Percentiles rank a stretch among this genome's conserved stretches.
phyloP scores from a whole-genome alignment of 2,888 invertebrate genomes.

The Trissolcus brochymenae region DNA sequence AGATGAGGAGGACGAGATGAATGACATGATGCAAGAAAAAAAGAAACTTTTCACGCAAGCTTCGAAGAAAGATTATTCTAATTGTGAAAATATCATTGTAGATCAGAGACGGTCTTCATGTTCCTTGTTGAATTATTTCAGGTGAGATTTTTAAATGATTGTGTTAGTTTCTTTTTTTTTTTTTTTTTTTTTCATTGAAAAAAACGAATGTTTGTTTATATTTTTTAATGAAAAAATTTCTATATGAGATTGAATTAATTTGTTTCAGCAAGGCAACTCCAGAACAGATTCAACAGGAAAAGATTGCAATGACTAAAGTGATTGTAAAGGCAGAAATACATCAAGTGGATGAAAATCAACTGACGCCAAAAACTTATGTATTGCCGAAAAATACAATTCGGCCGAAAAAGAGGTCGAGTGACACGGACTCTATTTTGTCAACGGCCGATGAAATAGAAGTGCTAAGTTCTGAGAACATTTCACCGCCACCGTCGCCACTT shows the following conservation, averaged over 20 bases:
- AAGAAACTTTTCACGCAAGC: constrained; percentile 23
- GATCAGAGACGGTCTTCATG: constrained; percentile 25
- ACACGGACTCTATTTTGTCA: constrained; percentile 21
- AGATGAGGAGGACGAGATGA: constrained; percentile 16
- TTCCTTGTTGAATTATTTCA: constrained; percentile 46
- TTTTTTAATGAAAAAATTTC: neutral
- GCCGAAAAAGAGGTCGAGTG: constrained; percentile 19
- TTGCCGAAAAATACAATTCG: constrained; percentile 7
- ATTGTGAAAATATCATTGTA: constrained; percentile 18
- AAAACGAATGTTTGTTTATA: neutral
- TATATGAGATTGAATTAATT: constrained; percentile 13
- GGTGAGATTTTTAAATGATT: constrained; percentile 13
- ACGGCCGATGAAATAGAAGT: constrained; percentile 25
- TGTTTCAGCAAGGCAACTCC: constrained; percentile 62
- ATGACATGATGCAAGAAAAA: constrained; percentile 9
- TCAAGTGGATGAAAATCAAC: constrained; percentile 18
- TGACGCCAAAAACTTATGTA: constrained; percentile 8
- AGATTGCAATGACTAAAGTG: constrained; percentile 60
- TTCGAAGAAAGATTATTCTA: constrained; percentile 24
- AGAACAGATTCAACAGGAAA: constrained; percentile 60
- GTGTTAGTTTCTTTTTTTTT: neutral
- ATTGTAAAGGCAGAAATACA: constrained; percentile 69
- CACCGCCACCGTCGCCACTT: constrained; percentile 20
- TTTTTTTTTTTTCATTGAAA: neutral
- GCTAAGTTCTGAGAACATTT: constrained; percentile 59